Conservation (phyloP, 2,888 invertebrate genomes). For the Pilophorus perplexus region DNA sequence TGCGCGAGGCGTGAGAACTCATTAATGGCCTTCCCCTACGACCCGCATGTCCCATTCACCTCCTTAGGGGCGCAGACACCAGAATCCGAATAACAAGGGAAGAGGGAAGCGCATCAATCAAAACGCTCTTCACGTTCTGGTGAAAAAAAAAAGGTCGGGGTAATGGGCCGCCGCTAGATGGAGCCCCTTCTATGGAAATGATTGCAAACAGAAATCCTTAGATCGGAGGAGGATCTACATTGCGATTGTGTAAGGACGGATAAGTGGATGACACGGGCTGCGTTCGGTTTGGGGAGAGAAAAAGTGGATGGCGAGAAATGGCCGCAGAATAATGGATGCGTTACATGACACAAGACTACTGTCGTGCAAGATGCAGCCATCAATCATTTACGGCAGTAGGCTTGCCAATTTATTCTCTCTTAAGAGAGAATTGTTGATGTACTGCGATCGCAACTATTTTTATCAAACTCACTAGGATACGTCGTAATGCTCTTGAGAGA, state of each 20-base stretch:
- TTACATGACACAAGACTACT: background rate
- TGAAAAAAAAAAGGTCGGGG: background rate
- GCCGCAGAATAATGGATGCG: background rate
- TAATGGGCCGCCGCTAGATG: background rate
- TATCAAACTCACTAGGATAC: too few species aligned
- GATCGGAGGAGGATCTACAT: constrained; percentile 1
- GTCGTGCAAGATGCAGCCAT: too few species aligned
- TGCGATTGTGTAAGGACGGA: constrained; percentile 9
- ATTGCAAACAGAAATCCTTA: constrained; percentile 21
- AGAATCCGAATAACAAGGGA: background rate
- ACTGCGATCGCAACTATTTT: too few species aligned
- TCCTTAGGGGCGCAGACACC: background rate
- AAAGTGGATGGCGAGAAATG: background rate
- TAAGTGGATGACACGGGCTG: constrained; percentile 13
- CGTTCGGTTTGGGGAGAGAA: background rate
- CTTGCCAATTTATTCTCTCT: too few species aligned
- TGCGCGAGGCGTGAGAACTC: constrained; percentile 20
- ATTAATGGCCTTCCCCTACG: background rate
- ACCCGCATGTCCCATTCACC: background rate
- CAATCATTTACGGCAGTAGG: too few species aligned
- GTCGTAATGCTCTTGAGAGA: too few species aligned
- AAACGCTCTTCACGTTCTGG: constrained; percentile 1
- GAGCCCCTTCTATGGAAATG: constrained; percentile 33
- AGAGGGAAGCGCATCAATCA: constrained; percentile 14
- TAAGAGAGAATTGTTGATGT: too few species aligned